Evolutionary conservation across 2,113 vertebrate species (phyloP), one percentile per base, ranked within the genome.

Genomic region (Cyphomyrus discorhynchus): DNA sequence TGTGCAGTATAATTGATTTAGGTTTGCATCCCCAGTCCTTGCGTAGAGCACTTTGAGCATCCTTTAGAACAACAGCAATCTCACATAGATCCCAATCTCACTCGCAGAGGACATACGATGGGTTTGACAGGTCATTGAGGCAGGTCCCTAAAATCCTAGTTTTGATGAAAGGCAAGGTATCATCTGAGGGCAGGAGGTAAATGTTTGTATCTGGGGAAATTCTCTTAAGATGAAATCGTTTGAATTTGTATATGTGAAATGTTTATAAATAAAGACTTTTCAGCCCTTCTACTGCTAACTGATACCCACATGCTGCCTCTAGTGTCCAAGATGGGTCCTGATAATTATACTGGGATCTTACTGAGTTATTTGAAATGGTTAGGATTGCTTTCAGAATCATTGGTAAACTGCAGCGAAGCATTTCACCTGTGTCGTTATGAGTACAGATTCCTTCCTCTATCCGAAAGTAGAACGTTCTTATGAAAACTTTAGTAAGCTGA

Each of bases 221-320:
- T 89, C 80, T 50, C 27, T 77, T 46, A 27, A 58, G 80, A 50
- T 84, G 52, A 86, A 90, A 46, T 90, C 58, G 91, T 90, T 93
- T 95, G 91, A 94, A 91, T 93, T 91, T 92, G 94, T 94, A 62
- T 93, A 93, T 93, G 93, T 94, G 87, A 95, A 92, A 94, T 92
- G 92, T 95, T 95, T 94, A 91, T 95, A 47, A 95, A 95, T 95
- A 95, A 95, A 95, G 90, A 93, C 13, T 89, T 77, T 49, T 89
- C 62, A 87, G 85, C 66, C 31, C 50, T 45, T 85, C 24, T 84
- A 42, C 53, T n/a, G 49, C 39, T 88, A 47, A 45, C 13, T 45
- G 47, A 13, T 87, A 27, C 31, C 5, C 85, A 35, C 5, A 15
- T 35, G 27, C 2, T 86, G 15, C 42, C 24, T 70, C 10, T 70